A percentile compares a stretch with the other conserved stretches of the same genome.
These are phyloP conservation scores for Chrysolina americana DNA, from an alignment of 2,888 invertebrate species.

Conservation along the genomic window DNA sequence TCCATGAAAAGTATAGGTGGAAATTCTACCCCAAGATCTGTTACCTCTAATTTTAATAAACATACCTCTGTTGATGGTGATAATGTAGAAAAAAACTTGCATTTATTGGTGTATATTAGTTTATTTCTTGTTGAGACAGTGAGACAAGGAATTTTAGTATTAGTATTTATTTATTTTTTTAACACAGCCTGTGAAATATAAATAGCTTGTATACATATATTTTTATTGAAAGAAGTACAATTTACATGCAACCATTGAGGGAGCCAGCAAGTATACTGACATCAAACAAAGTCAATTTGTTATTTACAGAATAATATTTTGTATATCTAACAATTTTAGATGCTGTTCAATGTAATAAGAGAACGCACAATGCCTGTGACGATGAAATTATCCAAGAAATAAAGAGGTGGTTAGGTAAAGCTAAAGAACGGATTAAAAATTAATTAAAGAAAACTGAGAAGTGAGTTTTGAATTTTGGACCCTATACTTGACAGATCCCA, in stretches of 20 bases:
- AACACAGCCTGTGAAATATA: conserved; percentile 19
- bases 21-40: conserved; percentile 28
- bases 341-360: conserved; percentile 25
- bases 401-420: too few species aligned
- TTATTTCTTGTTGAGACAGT: conserved; percentile 22
- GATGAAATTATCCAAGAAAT: too few species aligned
- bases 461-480: too few species aligned
- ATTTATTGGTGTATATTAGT: conserved; percentile 29
- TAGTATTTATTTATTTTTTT: background rate
- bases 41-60: conserved; percentile 27
- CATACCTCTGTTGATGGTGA: conserved; percentile 30
- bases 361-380: too few species aligned
- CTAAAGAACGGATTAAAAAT: too few species aligned
- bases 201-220: conserved; percentile 24
- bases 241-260: conserved; percentile 19
- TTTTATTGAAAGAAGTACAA: conserved; percentile 22
- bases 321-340: conserved; percentile 27
- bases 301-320: conserved; percentile 25
- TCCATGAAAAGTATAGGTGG: conserved; percentile 30
- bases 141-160: conserved; percentile 16
- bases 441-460: too few species aligned
- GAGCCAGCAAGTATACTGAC: conserved; percentile 22
- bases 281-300: conserved; percentile 17
- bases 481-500: conserved; percentile 21
- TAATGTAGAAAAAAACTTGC: conserved; percentile 31